Evolutionary conservation across 2,113 vertebrate species (phyloP), one percentile per base, ranked within the genome.

Genomic region (Hydropotes inermis): DNA sequence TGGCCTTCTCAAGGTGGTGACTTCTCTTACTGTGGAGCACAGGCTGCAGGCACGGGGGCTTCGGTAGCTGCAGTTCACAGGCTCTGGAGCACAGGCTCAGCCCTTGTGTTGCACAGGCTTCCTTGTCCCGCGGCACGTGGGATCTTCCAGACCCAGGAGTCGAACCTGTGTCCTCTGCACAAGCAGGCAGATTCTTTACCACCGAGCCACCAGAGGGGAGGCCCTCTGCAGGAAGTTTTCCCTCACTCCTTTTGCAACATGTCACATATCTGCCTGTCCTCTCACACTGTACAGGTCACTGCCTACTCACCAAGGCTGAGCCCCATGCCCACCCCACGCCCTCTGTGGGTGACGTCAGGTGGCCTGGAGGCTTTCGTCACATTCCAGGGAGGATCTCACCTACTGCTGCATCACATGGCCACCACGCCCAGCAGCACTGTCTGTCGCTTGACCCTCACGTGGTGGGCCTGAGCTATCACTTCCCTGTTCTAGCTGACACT

Each of bases 291-390:
- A 6, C 36, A 9, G 30, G 7, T 30, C 16, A 17, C 93, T 39
- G 13, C 45, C 30, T 27, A 21, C 36, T 19, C 30, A 11, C 27
- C 54, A 50, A 7, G 8, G 10, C 50, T n/a, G 55, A 43, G 87
- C 50, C 28, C 21, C 1, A 5, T 21, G 1, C 13, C 43, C 10
- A 1, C 47, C 7, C 6, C 4, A 0, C 11, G 12, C 33, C 39
- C 28, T 47, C 27, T 1, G 0, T 47, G 76, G 21, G 7, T 47
- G 50, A 43, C 76, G 21, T 83, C 1, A 43, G 61, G 47, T n/a
- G 21, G 28, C 43, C 52, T 36, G 0, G 0, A 21, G 36, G 54
- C 3, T 55, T 70, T 86, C 23, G 2, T 54, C 28, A 6, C 25
- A 2, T 47, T 19, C 50, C 33, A 50, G 23, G 45, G 11, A 47